These are phyloP conservation scores for Carassius gibelio DNA, from an alignment of 2,113 vertebrate genomes.

Conservation along the genomic window DNA sequence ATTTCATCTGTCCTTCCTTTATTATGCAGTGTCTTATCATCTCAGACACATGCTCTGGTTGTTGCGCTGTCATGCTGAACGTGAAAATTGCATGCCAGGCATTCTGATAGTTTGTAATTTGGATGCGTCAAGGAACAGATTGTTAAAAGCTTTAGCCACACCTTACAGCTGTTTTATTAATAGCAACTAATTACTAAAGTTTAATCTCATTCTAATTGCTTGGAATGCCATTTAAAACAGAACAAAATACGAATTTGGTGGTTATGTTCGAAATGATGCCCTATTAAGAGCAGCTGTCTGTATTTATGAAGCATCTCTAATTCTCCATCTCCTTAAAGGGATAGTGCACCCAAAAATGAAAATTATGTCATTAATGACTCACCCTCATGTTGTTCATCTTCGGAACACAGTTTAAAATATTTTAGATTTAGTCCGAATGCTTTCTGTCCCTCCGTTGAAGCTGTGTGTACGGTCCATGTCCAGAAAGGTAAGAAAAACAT, in stretches of 20 bases:
- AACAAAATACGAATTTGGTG: background rate
- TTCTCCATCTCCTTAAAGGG: background rate
- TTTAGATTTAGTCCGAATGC: too few relatives aligned
- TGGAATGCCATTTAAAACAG: background rate
- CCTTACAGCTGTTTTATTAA: constrained; percentile 3
- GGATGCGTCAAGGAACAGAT: background rate
- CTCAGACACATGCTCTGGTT: background rate
- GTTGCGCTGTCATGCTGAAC: constrained; percentile 1
- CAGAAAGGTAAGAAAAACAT: too few relatives aligned
- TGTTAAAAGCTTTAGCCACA: constrained; percentile 6
- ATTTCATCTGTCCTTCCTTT: background rate
- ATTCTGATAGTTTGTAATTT: background rate
- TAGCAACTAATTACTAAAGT: constrained; percentile 23
- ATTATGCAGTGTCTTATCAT: background rate
- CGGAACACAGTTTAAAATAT: too few relatives aligned
- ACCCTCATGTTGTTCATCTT: too few relatives aligned
- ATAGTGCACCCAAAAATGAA: background rate
- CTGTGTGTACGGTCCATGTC: too few relatives aligned
- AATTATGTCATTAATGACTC: too few relatives aligned
- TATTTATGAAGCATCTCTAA: background rate
- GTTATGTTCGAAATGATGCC: background rate
- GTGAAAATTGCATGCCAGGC: background rate
- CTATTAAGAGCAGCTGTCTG: background rate
- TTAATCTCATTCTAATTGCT: background rate
- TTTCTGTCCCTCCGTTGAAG: too few relatives aligned